These are phyloP conservation scores for Calameuta idolon DNA, from an alignment of 2,888 invertebrate genomes.

Conservation along the genomic window DNA sequence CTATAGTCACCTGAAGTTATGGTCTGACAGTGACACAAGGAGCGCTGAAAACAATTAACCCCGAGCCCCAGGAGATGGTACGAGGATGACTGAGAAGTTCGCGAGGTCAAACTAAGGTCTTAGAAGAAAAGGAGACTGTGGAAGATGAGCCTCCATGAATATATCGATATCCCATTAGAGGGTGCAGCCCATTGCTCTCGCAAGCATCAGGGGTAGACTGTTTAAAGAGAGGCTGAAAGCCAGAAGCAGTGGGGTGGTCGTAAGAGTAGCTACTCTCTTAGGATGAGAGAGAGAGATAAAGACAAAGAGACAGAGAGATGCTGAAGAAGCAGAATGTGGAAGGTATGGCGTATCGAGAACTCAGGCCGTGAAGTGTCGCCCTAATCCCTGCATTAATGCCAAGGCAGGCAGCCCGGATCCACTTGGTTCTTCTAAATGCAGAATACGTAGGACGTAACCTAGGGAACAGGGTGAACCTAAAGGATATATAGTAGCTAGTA, in stretches of 20 bases:
- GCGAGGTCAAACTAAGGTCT: constrained; percentile 4
- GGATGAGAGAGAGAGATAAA: constrained; percentile 5
- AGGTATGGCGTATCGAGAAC: constrained; percentile 7
- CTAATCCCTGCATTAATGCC: constrained; percentile 57
- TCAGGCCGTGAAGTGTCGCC: constrained; percentile 23
- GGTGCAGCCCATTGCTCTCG: constrained; percentile 17
- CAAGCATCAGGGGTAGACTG: constrained; percentile 30
- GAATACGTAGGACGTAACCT: background rate
- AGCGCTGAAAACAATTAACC: constrained; percentile 24
- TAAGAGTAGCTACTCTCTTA: background rate
- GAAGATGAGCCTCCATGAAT: constrained; percentile 56
- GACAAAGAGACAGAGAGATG: constrained; percentile 10
- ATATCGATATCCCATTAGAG: constrained; percentile 63
- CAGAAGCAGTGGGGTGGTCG: constrained; percentile 1
- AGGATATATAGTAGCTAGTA: constrained; percentile 19
- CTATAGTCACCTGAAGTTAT: background rate
- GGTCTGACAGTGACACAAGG: background rate
- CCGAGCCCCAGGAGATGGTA: background rate
- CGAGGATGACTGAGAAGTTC: background rate
- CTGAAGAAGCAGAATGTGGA: constrained; percentile 16
- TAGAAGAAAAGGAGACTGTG: constrained; percentile 43
- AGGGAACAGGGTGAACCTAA: background rate
- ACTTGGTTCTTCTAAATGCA: background rate
- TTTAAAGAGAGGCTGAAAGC: constrained; percentile 49
- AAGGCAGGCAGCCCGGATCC: constrained; percentile 39